Evolutionary conservation across 2,888 invertebrate genomes (phyloP).

Genomic region (Melanostoma scalare): DNA sequence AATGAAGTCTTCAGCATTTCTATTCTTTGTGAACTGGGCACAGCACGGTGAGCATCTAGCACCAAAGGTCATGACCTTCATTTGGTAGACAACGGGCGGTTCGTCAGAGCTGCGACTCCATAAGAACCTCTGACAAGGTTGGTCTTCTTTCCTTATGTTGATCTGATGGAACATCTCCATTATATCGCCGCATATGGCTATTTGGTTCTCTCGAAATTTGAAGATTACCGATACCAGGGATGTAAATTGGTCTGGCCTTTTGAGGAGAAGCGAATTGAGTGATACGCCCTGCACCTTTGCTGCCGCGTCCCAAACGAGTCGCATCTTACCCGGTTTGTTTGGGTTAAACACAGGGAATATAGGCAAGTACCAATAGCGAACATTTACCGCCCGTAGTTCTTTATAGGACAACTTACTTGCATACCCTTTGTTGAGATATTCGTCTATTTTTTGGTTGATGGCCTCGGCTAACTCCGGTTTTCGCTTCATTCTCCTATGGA

Average conservation of each 20-base stretch:
- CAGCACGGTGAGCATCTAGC: too few relatives aligned
- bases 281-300: neutral
- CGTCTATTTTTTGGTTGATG: neutral
- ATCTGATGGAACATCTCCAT: neutral
- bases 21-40: too few relatives aligned
- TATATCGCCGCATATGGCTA: neutral
- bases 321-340: constrained; percentile 5
- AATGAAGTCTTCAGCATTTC: too few relatives aligned
- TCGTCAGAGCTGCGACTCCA: too few relatives aligned
- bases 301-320: constrained; percentile 11
- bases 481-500: neutral
- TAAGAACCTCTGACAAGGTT: too few relatives aligned
- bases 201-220: neutral
- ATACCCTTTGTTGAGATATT: constrained; percentile 14
- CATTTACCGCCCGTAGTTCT: neutral
- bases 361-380: neutral
- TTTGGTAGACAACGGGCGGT: too few relatives aligned
- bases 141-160: neutral
- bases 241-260: neutral
- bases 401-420: constrained; percentile 5
- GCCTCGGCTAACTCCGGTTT: neutral
- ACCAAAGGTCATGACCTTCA: too few relatives aligned
- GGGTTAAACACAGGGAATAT: neutral
- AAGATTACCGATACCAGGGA: neutral
- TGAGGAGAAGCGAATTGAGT: neutral